phyloP scores from a whole-genome alignment of 2,797 vertebrate genomes.

The Phoebastria nigripes region DNA sequence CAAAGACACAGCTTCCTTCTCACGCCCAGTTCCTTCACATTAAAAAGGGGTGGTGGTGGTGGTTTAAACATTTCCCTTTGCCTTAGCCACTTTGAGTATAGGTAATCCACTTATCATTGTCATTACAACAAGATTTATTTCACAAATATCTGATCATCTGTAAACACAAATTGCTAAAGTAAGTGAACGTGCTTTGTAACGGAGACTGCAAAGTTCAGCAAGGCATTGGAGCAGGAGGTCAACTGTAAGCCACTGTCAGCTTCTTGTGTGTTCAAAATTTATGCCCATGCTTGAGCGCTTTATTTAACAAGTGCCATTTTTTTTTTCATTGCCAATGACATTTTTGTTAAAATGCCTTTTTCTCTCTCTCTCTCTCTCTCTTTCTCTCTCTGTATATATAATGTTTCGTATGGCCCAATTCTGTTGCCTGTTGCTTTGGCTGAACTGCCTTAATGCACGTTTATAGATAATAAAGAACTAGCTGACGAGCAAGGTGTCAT shows the following conservation, averaged over 20 bases:
- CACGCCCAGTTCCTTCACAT: neutral
- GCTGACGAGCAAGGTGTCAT: neutral
- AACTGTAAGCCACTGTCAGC: neutral
- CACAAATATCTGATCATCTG: neutral
- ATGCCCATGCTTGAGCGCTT: neutral
- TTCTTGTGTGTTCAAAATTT: neutral
- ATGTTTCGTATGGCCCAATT: neutral
- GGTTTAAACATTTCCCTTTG: neutral
- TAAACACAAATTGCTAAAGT: neutral
- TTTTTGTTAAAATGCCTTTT: neutral
- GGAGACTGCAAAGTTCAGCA: neutral
- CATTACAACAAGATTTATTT: neutral
- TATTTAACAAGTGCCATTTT: neutral
- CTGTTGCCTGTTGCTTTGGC: neutral
- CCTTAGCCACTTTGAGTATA: neutral
- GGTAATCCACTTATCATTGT: neutral
- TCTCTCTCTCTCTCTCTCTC: rapidly evolving
- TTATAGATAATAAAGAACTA: neutral
- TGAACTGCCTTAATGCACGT: neutral
- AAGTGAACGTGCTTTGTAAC: neutral
- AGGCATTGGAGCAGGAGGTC: neutral
- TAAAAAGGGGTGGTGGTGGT: neutral
- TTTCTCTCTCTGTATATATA: neutral
- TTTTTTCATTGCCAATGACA: neutral
- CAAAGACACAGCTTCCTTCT: neutral